These are phyloP conservation scores for Callosobruchus maculatus DNA, from an alignment of 2,888 invertebrate genomes.

Conservation along the genomic window DNA sequence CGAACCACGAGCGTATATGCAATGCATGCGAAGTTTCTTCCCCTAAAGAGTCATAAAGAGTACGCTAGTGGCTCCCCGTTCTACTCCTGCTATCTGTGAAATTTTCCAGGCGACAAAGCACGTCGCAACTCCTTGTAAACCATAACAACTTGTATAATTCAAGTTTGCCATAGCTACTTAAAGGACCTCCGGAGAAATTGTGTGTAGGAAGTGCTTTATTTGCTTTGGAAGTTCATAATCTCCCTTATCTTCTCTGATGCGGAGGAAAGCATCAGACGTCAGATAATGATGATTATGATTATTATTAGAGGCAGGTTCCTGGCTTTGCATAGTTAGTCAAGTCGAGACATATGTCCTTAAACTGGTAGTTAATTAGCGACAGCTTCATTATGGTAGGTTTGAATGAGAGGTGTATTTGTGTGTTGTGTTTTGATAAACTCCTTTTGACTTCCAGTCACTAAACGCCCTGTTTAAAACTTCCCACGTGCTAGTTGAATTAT, in stretches of 20 bases:
- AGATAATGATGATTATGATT: not conserved
- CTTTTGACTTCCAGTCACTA: too few relatives aligned
- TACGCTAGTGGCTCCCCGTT: not conserved
- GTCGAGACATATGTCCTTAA: not conserved
- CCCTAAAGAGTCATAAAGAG: not conserved
- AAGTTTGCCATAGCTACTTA: not conserved
- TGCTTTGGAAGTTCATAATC: not conserved
- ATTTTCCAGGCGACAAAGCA: not conserved
- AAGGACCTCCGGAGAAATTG: not conserved
- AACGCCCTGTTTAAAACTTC: too few relatives aligned
- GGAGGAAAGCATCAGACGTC: not conserved
- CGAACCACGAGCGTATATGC: too few relatives aligned
- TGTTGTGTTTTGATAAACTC: too few relatives aligned
- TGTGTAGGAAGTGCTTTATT: not conserved
- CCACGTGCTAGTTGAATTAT: too few relatives aligned
- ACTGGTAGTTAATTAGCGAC: not conserved
- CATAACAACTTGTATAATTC: not conserved
- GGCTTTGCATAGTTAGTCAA: not conserved
- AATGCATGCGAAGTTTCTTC: not conserved
- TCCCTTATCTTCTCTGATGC: not conserved
- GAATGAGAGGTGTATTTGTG: too few relatives aligned
- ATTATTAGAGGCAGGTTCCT: not conserved
- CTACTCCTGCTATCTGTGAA: not conserved
- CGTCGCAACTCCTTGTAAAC: not conserved
- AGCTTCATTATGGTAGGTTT: not conserved